Base-by-base conservation (phyloP, 2,888 invertebrate species). In the Eubasilissa splendida region DNA sequence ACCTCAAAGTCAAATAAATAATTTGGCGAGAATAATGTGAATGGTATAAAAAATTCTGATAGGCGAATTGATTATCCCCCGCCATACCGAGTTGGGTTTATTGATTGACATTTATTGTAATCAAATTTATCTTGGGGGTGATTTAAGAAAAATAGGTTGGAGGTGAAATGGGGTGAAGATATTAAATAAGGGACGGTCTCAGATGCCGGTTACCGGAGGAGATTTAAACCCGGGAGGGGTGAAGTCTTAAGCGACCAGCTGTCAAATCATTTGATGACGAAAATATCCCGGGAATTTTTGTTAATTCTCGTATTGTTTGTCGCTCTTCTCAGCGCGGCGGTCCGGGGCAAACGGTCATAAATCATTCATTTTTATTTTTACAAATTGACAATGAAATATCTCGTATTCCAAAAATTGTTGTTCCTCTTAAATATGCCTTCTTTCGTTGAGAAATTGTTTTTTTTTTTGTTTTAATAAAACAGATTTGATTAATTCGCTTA, bases 41-140 rank as follows among this genome's bases (percentile, higher is more conserved):
- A 42, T 42, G 42, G 42, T 5, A 42, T 42, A 42, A 42, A 42
- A 42, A 42, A 42, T 42, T 42, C 42, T 42, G 42, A 60, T 60
- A 8, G n/a, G 14, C 0, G 9, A 14, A 11, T 53, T 31, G 71
- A 54, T 71, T 71, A 52, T 70, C 50, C 33, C 56, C 33, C 4
- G 7, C 33, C 12, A 12, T 53, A 22, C 56, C 42, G 56, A 33
- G 53, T 54, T 54, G 1, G 22, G 54, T 73, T 33, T 73, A 54
- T 66, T 82, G 82, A 82, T 80, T 79, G 82, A 82, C 82, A 66
- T 82, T 82, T 82, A 82, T 82, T 82, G 79, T 80, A 80, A 82
- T 82, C 76, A 82, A 80, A 78, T 82, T 82, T 82, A 66, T 82
- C 33, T 74, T 59, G 63, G 73, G 77, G 77, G 80, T 56, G 71